Evolutionary conservation across 2,888 invertebrate genomes (phyloP).

Genomic region (Zygogramma bicolorata): DNA sequence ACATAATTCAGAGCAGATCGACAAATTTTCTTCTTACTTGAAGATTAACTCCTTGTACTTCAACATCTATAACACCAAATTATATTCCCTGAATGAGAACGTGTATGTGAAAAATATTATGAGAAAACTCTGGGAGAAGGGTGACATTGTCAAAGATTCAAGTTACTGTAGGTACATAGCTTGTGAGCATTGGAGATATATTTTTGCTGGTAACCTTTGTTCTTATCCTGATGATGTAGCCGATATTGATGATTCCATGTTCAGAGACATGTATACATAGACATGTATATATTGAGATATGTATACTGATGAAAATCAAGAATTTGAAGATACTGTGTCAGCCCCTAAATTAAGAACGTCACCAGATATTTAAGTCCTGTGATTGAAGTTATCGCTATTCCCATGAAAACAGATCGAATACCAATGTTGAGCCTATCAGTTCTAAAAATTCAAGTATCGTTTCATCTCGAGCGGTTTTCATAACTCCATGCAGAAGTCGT

Average conservation of each 20-base stretch:
- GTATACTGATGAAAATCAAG: not conserved
- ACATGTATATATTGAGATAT: too few species aligned
- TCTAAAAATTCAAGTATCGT: not conserved
- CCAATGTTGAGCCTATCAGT: not conserved
- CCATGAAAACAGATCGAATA: not conserved
- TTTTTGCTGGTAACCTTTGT: not conserved
- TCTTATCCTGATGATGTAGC: not conserved
- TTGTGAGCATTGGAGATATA: not conserved
- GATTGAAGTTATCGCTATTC: not conserved
- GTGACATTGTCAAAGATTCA: not conserved
- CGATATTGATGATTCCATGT: not conserved
- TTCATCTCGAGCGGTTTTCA: not conserved
- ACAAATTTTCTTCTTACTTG: not conserved
- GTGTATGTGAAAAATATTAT: not conserved
- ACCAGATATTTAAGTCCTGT: not conserved
- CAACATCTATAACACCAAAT: not conserved
- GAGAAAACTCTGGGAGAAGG: conserved; percentile 9
- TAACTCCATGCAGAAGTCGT: conserved; percentile 3
- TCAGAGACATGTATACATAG: not conserved
- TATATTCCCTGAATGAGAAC: not conserved
- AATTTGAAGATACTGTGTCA: not conserved
- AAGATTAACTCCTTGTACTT: not conserved
- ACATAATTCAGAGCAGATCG: not conserved
- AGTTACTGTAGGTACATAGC: conserved; percentile 14
- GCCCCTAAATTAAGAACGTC: not conserved